phyloP scores from a whole-genome alignment of 2,113 vertebrate species.

The Rutilus rutilus region DNA sequence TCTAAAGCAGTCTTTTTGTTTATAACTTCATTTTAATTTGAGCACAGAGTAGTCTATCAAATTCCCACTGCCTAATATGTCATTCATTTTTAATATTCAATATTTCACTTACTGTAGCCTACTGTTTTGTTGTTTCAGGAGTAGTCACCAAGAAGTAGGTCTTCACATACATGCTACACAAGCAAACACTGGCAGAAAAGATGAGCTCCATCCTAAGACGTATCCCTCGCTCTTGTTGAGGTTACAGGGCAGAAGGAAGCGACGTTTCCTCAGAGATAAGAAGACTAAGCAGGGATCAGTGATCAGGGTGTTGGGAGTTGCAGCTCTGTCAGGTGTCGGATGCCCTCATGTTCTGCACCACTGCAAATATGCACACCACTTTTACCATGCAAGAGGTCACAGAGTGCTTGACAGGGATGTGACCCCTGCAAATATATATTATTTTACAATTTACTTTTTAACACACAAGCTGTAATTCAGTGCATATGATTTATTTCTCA shows the following conservation, averaged over 20 bases:
- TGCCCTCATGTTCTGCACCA: slow-evolving; percentile 56
- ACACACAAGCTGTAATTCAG: neutral
- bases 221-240: slow-evolving; percentile 36
- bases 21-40: neutral
- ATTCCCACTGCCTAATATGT: neutral
- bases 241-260: slow-evolving; percentile 32
- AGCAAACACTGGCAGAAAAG: neutral
- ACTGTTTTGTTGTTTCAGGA: neutral
- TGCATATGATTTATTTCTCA: neutral
- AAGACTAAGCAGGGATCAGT: slow-evolving; percentile 16
- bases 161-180: neutral
- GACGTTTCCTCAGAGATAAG: slow-evolving; percentile 53
- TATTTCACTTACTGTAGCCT: no score
- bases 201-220: neutral
- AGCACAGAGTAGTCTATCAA: neutral
- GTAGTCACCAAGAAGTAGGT: neutral
- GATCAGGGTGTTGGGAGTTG: slow-evolving; percentile 40
- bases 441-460: neutral
- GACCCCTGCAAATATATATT: neutral
- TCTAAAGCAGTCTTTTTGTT: neutral
- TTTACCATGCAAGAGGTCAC: slow-evolving; percentile 12
- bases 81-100: neutral
- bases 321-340: slow-evolving; percentile 49
- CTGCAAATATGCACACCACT: slow-evolving; percentile 54
- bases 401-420: neutral